Conservation (phyloP, 1,140 invertebrate species). For the Colletes gigas region DNA sequence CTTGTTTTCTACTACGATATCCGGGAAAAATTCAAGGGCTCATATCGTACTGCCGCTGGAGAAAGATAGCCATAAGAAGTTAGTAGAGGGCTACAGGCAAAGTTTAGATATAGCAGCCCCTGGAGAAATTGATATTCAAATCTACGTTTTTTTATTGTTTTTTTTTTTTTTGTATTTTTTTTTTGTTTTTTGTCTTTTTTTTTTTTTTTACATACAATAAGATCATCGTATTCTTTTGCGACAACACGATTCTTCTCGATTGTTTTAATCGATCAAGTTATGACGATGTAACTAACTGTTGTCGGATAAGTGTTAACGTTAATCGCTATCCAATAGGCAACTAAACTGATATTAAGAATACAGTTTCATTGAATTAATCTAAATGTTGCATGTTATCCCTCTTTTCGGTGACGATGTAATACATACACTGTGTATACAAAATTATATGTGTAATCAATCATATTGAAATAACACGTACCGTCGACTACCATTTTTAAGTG, state of each 20-base stretch:
- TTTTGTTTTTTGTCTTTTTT: background rate
- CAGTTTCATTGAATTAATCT: constrained; percentile 37
- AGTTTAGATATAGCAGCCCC: constrained; percentile 66
- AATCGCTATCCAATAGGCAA: constrained; percentile 23
- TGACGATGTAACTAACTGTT: constrained; percentile 26
- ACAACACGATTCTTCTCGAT: constrained; percentile 21
- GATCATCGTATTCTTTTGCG: constrained; percentile 4
- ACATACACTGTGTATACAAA: constrained; percentile 43
- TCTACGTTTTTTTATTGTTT: constrained; percentile 49
- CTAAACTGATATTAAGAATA: constrained; percentile 33
- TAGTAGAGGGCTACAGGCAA: constrained; percentile 70
- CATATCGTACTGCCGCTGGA: constrained; percentile 56
- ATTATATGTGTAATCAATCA: constrained; percentile 33
- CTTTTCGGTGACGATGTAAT: constrained; percentile 34
- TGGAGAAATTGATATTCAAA: constrained; percentile 68
- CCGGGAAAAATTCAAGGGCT: constrained; percentile 54
- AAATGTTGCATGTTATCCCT: constrained; percentile 60
- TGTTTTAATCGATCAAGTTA: constrained; percentile 39
- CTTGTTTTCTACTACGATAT: constrained; percentile 54
- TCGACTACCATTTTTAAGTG: constrained; percentile 20
- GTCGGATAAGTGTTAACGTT: constrained; percentile 16
- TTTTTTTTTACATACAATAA: constrained; percentile 11
- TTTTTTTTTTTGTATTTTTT: constrained; percentile 8
- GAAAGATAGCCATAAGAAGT: constrained; percentile 68
- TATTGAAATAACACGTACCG: constrained; percentile 32